These are phyloP conservation scores for Hippolais icterina DNA, from an alignment of 2,113 vertebrate species.

Conservation along the genomic window DNA sequence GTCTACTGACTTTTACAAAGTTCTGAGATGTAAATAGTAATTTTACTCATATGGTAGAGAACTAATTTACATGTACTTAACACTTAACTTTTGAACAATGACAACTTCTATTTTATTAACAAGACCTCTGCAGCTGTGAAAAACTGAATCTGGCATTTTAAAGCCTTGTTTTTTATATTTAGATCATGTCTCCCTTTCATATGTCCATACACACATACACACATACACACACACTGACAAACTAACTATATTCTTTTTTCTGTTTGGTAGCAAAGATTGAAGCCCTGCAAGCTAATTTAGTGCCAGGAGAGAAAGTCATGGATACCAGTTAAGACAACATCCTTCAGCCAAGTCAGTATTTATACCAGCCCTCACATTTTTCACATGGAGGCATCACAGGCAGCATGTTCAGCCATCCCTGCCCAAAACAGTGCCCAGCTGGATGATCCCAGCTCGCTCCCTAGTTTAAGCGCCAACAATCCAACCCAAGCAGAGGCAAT, in stretches of 20 bases:
- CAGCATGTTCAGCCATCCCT: background rate
- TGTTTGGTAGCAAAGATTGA: background rate
- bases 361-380: fast-evolving
- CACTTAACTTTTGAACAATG: background rate
- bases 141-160: background rate
- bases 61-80: background rate
- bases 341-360: fast-evolving
- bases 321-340: fast-evolving
- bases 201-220: background rate
- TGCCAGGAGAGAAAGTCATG: background rate
- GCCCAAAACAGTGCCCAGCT: background rate
- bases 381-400: background rate
- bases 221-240: background rate
- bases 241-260: background rate
- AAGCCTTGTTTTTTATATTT: background rate
- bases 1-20: background rate
- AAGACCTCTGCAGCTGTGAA: background rate
- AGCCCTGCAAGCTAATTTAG: background rate
- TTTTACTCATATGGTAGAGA: background rate
- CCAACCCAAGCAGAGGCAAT: background rate
- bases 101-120: background rate
- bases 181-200: background rate
- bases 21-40: background rate
- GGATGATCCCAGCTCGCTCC: background rate
- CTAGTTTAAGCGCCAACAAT: background rate